phyloP scores from a whole-genome alignment of 2,888 invertebrate genomes.

The Noctua janthina region DNA sequence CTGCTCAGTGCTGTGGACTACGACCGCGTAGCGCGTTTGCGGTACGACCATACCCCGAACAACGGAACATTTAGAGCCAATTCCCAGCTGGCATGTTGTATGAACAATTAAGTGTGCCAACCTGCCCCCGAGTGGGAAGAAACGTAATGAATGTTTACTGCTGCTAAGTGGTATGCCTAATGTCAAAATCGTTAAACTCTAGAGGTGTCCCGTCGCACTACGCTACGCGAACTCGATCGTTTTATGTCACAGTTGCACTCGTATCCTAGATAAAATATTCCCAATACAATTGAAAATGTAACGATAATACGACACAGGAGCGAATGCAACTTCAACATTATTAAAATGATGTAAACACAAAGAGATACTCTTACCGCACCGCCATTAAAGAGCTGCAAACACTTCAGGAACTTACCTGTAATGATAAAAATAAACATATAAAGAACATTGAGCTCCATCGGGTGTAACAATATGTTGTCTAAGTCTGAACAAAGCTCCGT shows the following conservation, averaged over 20 bases:
- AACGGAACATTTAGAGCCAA: constrained; percentile 87
- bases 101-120: constrained; percentile 89
- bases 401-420: constrained; percentile 86
- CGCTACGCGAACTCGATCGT: constrained; percentile 26
- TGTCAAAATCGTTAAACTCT: constrained; percentile 69
- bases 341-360: constrained; percentile 72
- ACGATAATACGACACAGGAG: constrained; percentile 38
- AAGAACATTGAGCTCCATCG: constrained; percentile 86
- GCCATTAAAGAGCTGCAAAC: constrained; percentile 80
- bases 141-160: constrained; percentile 86
- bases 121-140: constrained; percentile 84
- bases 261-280: constrained; percentile 63
- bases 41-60: constrained; percentile 85
- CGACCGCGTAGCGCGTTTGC: constrained; percentile 81
- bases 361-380: constrained; percentile 83
- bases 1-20: constrained; percentile 64
- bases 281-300: constrained; percentile 53
- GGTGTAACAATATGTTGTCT: constrained; percentile 88
- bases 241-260: constrained; percentile 39
- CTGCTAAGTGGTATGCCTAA: constrained; percentile 78
- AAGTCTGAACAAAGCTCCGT: constrained; percentile 88
- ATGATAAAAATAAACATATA: constrained; percentile 88
- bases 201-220: constrained; percentile 45
- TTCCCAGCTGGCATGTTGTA: constrained; percentile 89
- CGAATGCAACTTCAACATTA: constrained; percentile 54